Evolutionary conservation across 2,888 invertebrate genomes (phyloP).

Genomic region (Zonitis immaculata): DNA sequence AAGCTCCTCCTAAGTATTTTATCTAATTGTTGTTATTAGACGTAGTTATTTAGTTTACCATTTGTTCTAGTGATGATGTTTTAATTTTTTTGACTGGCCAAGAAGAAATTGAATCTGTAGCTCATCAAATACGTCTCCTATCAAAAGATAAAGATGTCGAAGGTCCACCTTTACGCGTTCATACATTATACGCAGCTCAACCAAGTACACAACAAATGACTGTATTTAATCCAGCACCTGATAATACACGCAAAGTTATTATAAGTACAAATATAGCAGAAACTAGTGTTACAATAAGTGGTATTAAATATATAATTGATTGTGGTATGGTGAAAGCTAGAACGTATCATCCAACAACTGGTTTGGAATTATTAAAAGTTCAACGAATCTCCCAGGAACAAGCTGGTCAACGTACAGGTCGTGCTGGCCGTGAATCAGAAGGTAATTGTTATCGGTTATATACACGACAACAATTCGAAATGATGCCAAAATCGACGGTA

Average conservation of each 20-base stretch:
- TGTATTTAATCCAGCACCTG: conserved; percentile 72
- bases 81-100: conserved; percentile 93
- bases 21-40: not conserved
- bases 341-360: conserved; percentile 73
- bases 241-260: conserved; percentile 81
- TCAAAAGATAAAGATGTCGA: conserved; percentile 60
- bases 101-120: conserved; percentile 91
- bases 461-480: conserved; percentile 70
- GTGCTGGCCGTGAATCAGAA: conserved; percentile 83
- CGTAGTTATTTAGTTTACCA: too few relatives aligned
- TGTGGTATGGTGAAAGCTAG: conserved; percentile 87
- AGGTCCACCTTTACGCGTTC: conserved; percentile 68
- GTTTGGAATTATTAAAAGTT: conserved; percentile 78
- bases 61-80: conserved; percentile 81
- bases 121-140: conserved; percentile 66
- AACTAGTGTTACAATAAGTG: conserved; percentile 93
- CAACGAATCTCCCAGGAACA: conserved; percentile 85
- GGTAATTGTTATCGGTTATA: conserved; percentile 86
- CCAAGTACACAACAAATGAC: conserved; percentile 81
- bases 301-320: conserved; percentile 87
- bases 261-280: conserved; percentile 97
- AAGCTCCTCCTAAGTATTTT: conserved; percentile 72
- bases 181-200: conserved; percentile 88
- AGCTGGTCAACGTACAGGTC: conserved; percentile 87
- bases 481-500: conserved; percentile 64